Percentiles rank a stretch among this genome's conserved stretches.
Evolutionary conservation across 2,888 invertebrate species (phyloP).

Genomic region (Nomada fabriciana): DNA sequence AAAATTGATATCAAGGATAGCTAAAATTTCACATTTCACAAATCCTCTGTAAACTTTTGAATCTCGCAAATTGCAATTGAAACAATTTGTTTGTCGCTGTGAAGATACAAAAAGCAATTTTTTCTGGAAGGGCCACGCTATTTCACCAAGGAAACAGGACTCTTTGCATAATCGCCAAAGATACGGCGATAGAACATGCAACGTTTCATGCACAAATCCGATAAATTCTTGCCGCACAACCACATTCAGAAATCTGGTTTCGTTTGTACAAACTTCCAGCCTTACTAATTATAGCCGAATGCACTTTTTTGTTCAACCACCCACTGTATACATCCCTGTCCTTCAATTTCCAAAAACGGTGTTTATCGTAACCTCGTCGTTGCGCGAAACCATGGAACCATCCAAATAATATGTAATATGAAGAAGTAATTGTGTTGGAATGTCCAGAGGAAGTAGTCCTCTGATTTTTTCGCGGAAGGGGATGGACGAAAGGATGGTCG

Average conservation of each 20-base stretch:
- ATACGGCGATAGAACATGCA: slow-evolving; percentile 37
- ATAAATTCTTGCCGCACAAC: slow-evolving; percentile 25
- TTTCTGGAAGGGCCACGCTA: neutral
- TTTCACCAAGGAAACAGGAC: neutral
- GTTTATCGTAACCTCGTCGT: neutral
- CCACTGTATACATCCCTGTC: neutral
- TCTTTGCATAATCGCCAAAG: slow-evolving; percentile 35
- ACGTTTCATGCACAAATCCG: slow-evolving; percentile 34
- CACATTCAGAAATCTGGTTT: neutral
- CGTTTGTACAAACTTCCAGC: neutral
- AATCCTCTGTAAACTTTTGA: too few relatives aligned
- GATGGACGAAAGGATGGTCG: slow-evolving; percentile 51
- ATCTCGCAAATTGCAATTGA: too few relatives aligned
- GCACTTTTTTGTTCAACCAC: neutral
- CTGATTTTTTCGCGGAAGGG: slow-evolving; percentile 7
- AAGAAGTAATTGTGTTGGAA: neutral
- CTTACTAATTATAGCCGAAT: neutral
- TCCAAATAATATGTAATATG: neutral
- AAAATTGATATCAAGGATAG: too few relatives aligned
- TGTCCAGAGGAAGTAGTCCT: neutral
- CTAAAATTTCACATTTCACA: too few relatives aligned
- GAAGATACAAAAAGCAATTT: slow-evolving; percentile 9
- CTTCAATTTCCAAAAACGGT: neutral
- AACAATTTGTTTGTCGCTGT: too few relatives aligned
- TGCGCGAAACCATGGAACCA: neutral